Base-by-base conservation (phyloP, 1,140 invertebrate species). In the Trichogramma pretiosum region DNA sequence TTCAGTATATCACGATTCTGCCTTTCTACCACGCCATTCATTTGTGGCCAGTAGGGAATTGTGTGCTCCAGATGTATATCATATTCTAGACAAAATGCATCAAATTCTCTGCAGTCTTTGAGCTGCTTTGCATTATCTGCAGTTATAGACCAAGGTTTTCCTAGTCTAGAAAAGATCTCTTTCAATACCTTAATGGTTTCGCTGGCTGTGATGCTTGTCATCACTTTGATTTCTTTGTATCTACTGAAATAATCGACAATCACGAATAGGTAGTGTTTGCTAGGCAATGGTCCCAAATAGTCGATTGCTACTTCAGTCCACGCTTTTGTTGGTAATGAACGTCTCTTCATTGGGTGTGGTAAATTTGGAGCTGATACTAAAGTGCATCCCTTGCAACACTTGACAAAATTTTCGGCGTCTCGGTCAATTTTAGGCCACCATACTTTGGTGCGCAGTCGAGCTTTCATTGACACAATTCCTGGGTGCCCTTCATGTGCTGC, bases 401-500 rank as follows among this genome's bases (percentile, higher is more conserved):
- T 55, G 8, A 60, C 37, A 13, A 38, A 13, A 16, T 53, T 35
- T 56, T 65, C 53, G 18, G 60, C 53, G 18, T 52, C 26, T 36
- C 38, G 48, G 24, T 65, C 54, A 11, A 59, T 63, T 14, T 35
- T 47, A 14, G 58, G 53, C 30, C 51, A 67, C 56, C 62, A 64
- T 9, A 66, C 59, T 50, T 64, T 65, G 38, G 57, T 41, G 21
- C 61, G 14, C 19, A 63, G 32, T 17, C 58, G 47, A 37, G 50
- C 40, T 48, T 68, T 68, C 48, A 63, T 67, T n/a, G 19, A 56
- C 56, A 56, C 58, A 2, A 49, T 54, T 23, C 56, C 53, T 14
- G 55, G 50, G 33, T 66, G 61, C 19, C 57, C 57, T 51, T 61
- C 63, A 50, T 67, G 61, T 10, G 61, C 47, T 30, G 9, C 22